Conservation (phyloP, 2,797 vertebrate species). For the Pseudochromis fuscus region DNA sequence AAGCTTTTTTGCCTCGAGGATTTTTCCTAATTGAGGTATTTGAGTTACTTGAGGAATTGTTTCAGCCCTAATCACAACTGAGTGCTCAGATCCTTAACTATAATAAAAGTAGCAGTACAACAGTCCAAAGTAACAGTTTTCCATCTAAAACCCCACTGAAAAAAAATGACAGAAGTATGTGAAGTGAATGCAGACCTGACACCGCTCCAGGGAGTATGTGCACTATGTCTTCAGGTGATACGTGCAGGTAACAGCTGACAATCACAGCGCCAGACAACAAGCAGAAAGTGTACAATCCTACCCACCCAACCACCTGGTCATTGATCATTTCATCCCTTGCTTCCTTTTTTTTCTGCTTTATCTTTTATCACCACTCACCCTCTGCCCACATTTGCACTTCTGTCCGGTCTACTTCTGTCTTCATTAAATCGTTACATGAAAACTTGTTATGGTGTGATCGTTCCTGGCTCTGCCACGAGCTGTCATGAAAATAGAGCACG, state of each 20-base stretch:
- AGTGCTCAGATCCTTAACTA: neutral
- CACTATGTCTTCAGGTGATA: neutral
- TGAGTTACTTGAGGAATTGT: too few relatives aligned
- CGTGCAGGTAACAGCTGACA: constrained; percentile 4
- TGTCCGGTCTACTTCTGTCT: constrained; percentile 38
- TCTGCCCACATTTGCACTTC: constrained; percentile 43
- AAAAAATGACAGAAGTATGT: neutral
- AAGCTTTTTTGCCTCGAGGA: too few relatives aligned
- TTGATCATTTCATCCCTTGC: constrained; percentile 4
- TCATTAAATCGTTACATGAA: constrained; percentile 59
- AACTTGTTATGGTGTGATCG: constrained; percentile 62
- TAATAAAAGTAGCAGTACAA: neutral
- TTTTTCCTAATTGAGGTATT: too few relatives aligned
- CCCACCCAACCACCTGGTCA: neutral
- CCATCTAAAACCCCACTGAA: neutral
- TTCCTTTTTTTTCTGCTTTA: constrained; percentile 3
- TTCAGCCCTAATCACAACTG: too few relatives aligned
- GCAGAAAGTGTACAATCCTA: neutral
- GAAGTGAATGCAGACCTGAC: neutral
- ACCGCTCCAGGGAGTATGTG: neutral
- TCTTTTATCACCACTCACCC: constrained; percentile 27
- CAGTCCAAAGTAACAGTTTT: neutral
- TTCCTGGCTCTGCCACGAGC: constrained; percentile 46
- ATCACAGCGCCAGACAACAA: neutral
- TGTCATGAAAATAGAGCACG: constrained; percentile 60